Percentiles rank a stretch among this genome's conserved stretches.
phyloP scores from a whole-genome alignment of 64 coral and sea anemone species.

The Anthopleura sola region DNA sequence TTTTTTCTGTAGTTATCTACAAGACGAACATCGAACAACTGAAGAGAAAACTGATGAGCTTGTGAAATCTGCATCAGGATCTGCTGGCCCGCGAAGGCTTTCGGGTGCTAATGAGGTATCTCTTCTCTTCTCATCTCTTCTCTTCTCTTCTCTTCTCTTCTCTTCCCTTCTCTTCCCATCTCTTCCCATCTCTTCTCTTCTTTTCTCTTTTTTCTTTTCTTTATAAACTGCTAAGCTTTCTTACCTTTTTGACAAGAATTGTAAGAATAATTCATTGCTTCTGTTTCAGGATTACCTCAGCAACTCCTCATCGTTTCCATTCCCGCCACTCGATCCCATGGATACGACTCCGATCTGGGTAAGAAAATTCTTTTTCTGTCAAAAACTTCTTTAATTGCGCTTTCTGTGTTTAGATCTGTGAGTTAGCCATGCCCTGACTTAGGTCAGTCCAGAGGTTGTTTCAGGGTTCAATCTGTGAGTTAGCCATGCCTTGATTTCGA shows the following conservation, averaged over 20 bases:
- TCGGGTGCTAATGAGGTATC: slow-evolving; percentile 21
- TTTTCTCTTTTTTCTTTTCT: background rate
- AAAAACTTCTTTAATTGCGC: too few relatives aligned
- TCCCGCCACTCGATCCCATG: slow-evolving; percentile 96
- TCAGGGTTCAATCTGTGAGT: too few relatives aligned
- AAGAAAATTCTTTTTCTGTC: background rate
- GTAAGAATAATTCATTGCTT: background rate
- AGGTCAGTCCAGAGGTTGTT: too few relatives aligned
- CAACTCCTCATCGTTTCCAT: slow-evolving; percentile 87
- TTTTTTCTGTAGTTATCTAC: slow-evolving; percentile 47
- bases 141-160: background rate
- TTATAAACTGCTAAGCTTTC: background rate
- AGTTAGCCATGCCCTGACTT: too few relatives aligned
- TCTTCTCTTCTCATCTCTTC: background rate
- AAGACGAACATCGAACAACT: slow-evolving; percentile 82
- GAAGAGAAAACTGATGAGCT: slow-evolving; percentile 76
- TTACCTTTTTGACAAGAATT: too few relatives aligned
- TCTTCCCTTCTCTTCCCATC: background rate
- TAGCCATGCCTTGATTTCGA: too few relatives aligned
- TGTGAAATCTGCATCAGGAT: slow-evolving; percentile 46
- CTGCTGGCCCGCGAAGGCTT: background rate
- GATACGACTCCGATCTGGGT: slow-evolving; percentile 98
- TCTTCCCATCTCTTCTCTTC: background rate
- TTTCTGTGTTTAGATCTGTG: too few relatives aligned
- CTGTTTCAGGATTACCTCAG: slow-evolving; percentile 69